A percentile compares a stretch with the other conserved stretches of the same genome.
Conservation (phyloP, 2,888 invertebrate genomes). For the Meta bourneti region DNA sequence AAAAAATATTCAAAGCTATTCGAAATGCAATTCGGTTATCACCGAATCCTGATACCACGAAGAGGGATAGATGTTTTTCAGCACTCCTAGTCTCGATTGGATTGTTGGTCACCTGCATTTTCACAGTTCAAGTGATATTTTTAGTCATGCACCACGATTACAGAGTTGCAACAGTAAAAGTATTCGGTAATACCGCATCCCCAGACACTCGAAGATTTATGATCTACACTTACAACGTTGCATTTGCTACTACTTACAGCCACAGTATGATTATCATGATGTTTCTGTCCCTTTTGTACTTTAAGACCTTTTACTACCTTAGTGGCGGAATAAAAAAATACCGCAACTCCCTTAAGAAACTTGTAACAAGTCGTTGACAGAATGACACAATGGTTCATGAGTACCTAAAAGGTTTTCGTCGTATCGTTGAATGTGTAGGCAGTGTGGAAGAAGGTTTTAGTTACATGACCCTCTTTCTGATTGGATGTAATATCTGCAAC, state of each 20-base stretch:
- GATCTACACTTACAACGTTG: background rate
- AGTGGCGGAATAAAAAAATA: background rate
- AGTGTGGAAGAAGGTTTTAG: conserved; percentile 6
- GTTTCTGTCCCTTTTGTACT: background rate
- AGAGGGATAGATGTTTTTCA: background rate
- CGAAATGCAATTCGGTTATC: background rate
- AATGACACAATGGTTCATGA: background rate
- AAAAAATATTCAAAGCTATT: background rate
- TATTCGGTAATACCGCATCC: background rate
- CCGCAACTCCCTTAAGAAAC: background rate
- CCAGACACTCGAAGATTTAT: background rate
- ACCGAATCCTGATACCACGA: background rate
- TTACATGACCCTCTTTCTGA: background rate
- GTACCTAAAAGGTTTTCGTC: background rate
- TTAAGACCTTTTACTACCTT: background rate
- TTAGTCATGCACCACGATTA: background rate
- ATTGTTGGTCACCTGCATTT: background rate
- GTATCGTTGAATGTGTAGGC: background rate
- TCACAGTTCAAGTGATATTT: background rate
- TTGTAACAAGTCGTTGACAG: background rate
- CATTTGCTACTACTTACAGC: background rate
- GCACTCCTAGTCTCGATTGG: background rate
- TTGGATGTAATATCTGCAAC: conserved; percentile 7
- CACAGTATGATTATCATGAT: background rate
- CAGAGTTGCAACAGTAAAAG: background rate